These are phyloP conservation scores for human (Homo sapiens) DNA, from an alignment of 2,113 vertebrate species.

Conservation along the genomic window DNA sequence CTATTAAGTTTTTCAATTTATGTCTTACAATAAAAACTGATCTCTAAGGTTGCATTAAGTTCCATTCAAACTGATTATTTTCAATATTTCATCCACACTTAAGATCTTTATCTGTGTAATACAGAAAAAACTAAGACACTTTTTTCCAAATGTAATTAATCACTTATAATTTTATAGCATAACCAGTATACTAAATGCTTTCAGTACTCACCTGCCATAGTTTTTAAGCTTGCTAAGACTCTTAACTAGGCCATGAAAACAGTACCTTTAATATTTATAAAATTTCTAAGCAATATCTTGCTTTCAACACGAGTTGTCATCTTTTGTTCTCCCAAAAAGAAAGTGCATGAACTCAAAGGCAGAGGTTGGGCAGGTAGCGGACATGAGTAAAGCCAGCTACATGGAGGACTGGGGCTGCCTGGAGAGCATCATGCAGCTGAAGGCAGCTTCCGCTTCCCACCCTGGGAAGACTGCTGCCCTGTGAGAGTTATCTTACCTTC, in stretches of 20 bases:
- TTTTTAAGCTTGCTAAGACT: neutral
- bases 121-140: neutral
- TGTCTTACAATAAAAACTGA: neutral
- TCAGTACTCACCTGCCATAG: rapidly evolving
- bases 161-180: neutral
- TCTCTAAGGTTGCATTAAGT: no score
- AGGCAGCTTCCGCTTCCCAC: rapidly evolving
- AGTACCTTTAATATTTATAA: neutral
- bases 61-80: neutral
- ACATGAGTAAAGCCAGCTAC: rapidly evolving
- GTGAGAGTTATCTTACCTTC: neutral
- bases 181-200: neutral
- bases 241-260: neutral
- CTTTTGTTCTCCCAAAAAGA: neutral
- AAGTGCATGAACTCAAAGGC: neutral
- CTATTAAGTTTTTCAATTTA: no score
- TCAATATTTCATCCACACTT: neutral
- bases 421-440: rapidly evolving
- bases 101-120: neutral
- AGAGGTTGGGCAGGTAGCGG: rapidly evolving
- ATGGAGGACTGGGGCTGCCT: rapidly evolving
- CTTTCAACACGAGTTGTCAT: rapidly evolving
- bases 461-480: rapidly evolving
- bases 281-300: rapidly evolving
- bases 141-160: neutral